Conservation (phyloP, 2,888 invertebrate species). For the Conus canariensis region DNA sequence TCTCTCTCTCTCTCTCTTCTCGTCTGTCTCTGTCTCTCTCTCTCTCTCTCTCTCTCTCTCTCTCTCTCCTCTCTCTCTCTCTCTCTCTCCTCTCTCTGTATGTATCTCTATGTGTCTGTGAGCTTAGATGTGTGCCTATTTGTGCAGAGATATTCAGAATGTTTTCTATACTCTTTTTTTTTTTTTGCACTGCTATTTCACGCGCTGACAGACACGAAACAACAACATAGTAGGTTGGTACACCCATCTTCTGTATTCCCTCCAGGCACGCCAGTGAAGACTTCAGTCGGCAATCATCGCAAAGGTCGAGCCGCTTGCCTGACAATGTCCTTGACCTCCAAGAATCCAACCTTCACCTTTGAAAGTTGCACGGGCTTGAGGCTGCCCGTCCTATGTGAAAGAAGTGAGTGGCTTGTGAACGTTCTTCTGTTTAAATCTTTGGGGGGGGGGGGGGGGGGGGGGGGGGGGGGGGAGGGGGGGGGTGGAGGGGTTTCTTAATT, state of each 20-base stretch:
- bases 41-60: no score
- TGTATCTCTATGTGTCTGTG: not conserved
- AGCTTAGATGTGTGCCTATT: not conserved
- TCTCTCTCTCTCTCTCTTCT: no score
- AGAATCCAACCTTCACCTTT: slow-evolving; percentile 31
- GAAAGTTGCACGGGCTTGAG: slow-evolving; percentile 31
- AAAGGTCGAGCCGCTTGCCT: slow-evolving; percentile 35
- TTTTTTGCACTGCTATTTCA: not conserved
- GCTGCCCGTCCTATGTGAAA: slow-evolving; percentile 36
- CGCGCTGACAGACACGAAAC: no score
- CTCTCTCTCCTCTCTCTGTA: not conserved
- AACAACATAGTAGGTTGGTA: no score
- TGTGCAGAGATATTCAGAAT: not conserved
- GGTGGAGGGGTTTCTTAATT: no score
- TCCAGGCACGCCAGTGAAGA: slow-evolving; percentile 19
- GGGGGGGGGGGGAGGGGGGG: no score
- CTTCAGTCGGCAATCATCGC: not conserved
- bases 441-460: no score
- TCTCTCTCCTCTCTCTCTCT: no score
- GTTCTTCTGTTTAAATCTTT: not conserved
- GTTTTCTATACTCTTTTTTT: not conserved
- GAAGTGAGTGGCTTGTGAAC: not conserved
- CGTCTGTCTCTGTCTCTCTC: no score
- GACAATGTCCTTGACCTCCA: slow-evolving; percentile 21
- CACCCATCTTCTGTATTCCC: not conserved